Evolutionary conservation across 2,113 vertebrate species (phyloP).

Genomic region (Miniopterus natalensis): DNA sequence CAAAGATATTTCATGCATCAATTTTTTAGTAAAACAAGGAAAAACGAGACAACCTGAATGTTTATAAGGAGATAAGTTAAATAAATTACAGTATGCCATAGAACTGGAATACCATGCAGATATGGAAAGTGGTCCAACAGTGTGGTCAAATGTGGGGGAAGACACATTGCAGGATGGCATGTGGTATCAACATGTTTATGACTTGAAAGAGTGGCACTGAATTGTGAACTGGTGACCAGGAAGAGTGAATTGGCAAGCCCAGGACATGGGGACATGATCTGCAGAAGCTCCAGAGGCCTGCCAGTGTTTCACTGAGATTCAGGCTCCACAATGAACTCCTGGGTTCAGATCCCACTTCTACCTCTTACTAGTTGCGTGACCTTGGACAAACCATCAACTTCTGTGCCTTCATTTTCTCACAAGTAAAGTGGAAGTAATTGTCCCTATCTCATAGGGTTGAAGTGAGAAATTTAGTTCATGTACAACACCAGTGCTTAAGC

Average conservation of each 20-base stretch:
- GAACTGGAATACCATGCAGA: background rate
- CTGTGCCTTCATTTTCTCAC: background rate
- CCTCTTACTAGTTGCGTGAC: background rate
- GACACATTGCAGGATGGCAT: background rate
- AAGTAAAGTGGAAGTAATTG: background rate
- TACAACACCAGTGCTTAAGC: background rate
- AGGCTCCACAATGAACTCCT: background rate
- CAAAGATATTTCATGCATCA: background rate
- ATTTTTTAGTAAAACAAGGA: background rate
- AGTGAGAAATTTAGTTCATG: background rate
- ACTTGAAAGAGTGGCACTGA: background rate
- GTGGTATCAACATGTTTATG: background rate
- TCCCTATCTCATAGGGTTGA: background rate
- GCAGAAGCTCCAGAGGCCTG: background rate
- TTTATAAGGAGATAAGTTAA: background rate
- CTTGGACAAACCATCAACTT: background rate
- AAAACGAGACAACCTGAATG: background rate
- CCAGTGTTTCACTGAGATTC: background rate
- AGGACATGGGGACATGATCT: background rate
- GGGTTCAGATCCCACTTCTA: background rate
- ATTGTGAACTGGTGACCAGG: background rate
- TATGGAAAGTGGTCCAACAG: background rate
- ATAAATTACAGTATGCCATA: background rate
- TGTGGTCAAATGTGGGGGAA: background rate
- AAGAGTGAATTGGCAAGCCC: background rate